Conservation (phyloP, 2,113 vertebrate species). For the Holacanthus passer region DNA sequence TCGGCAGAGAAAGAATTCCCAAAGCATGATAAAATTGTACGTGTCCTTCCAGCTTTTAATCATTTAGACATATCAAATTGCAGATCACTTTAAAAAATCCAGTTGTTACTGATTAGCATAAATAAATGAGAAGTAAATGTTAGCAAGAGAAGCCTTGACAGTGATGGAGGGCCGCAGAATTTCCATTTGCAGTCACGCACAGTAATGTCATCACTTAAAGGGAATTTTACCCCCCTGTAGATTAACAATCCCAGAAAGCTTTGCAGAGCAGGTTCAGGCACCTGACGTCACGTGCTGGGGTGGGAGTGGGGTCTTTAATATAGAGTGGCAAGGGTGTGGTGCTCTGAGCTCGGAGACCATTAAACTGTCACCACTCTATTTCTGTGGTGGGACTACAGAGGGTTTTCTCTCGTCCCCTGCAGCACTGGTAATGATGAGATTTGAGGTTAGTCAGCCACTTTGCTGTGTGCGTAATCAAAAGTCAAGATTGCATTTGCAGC, state of each 20-base stretch:
- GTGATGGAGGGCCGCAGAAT: constrained; percentile 49
- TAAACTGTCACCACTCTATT: constrained; percentile 82
- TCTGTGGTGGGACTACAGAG: constrained; percentile 66
- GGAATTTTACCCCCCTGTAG: constrained; percentile 56
- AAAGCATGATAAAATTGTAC: constrained; percentile 50
- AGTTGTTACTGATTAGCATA: constrained; percentile 79
- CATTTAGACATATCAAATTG: constrained; percentile 59
- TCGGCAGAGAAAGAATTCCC: constrained; percentile 48
- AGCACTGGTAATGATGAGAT: constrained; percentile 68
- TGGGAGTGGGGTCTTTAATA: constrained; percentile 70
- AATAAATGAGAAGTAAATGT: constrained; percentile 78
- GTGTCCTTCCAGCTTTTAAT: constrained; percentile 65
- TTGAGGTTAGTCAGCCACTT: constrained; percentile 63
- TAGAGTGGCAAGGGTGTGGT: constrained; percentile 77
- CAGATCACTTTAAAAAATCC: constrained; percentile 23
- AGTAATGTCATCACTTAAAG: constrained; percentile 64
- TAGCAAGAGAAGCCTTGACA: constrained; percentile 55
- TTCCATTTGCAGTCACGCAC: constrained; percentile 75
- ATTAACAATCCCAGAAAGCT: constrained; percentile 62
- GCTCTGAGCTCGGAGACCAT: constrained; percentile 70
- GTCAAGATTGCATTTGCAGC: constrained; percentile 61
- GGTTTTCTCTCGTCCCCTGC: constrained; percentile 51
- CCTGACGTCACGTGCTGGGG: constrained; percentile 73
- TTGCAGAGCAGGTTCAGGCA: constrained; percentile 62
- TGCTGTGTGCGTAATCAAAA: constrained; percentile 53